Base-by-base conservation (phyloP, 2,888 invertebrate species). In the Platycheirus rosarum region DNA sequence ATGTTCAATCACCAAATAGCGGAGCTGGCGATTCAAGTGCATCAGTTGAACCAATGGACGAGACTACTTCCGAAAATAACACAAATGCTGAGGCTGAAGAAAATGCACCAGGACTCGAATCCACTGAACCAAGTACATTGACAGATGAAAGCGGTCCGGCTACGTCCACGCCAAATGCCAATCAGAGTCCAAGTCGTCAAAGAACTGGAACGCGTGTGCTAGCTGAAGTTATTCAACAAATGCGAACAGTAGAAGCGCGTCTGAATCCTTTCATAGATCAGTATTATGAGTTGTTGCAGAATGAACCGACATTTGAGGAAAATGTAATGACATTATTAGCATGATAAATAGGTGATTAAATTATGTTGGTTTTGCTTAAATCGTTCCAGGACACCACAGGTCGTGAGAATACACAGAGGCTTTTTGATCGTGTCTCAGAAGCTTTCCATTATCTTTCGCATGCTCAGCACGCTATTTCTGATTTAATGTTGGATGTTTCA, bases 381-480 rank as follows among this genome's bases (percentile, higher is more conserved):
- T 49, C 32, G 55, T 46, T 77, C 49, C 55, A 88, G 87, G 90
- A 91, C 44, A 89, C 91, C 74, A 91, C 92, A 60, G 91, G 91
- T 0, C 90, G 91, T 3, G 91, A 91, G 49, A 91, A 91, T 82
- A 92, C 92, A 2, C 96, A 96, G 88, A 92, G 93, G 11, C 91
- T 94, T 42, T 94, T 95, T 84, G 94, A 95, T 87, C 92, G 94
- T 63, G 94, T 96, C 0, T 94, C 95, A 0, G 95, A 96, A 88
- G 92, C 95, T 20, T 92, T 97, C 87, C 98, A 98, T 89, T 95
- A 94, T 85, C 92, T 98, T 86, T 94, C 97, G 1, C 98, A 98
- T 88, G 95, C 96, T 1, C 96, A 95, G 89, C 98, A 98, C 88
- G 94, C 95, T 0, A 91, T 97, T 51, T 97, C 97, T 87, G 98